Conservation (phyloP, 2,888 invertebrate genomes). For the Tetheella fluctuosa region DNA sequence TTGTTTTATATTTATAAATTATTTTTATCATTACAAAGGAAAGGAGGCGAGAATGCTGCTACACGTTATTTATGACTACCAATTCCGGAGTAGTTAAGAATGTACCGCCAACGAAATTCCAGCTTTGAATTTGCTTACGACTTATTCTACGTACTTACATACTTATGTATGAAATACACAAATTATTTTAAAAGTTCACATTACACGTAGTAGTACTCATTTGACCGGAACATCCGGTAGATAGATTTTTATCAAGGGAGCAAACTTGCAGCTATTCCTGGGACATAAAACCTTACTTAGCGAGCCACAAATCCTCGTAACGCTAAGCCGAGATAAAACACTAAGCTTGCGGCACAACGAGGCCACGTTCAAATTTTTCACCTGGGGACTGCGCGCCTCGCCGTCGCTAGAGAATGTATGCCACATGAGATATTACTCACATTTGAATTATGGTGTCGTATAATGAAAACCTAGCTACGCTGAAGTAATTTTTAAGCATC, state of each 20-base stretch:
- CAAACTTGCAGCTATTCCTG: conserved; percentile 74
- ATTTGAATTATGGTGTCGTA: conserved; percentile 75
- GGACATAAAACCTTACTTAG: conserved; percentile 83
- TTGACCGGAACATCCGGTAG: conserved; percentile 46
- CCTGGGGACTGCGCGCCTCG: conserved; percentile 61
- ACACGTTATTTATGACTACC: no score
- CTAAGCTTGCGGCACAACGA: conserved; percentile 77
- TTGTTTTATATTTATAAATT: no score
- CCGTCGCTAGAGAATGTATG: conserved; percentile 55
- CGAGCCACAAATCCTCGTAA: conserved; percentile 83
- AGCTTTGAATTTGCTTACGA: no score
- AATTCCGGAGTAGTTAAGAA: no score
- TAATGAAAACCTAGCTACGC: conserved; percentile 71
- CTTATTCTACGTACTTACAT: no score
- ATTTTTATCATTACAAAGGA: no score
- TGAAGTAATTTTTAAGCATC: conserved; percentile 44
- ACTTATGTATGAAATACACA: not conserved
- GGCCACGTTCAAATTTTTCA: conserved; percentile 79
- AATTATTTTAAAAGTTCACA: conserved; percentile 12
- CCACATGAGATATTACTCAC: conserved; percentile 75
- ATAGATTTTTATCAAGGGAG: conserved; percentile 74
- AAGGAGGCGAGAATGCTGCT: conserved; percentile 70
- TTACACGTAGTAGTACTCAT: conserved; percentile 28
- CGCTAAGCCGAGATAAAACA: conserved; percentile 83
- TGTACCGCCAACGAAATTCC: no score